phyloP scores from a whole-genome alignment of 2,797 vertebrate genomes.

The Brachymystax lenok region DNA sequence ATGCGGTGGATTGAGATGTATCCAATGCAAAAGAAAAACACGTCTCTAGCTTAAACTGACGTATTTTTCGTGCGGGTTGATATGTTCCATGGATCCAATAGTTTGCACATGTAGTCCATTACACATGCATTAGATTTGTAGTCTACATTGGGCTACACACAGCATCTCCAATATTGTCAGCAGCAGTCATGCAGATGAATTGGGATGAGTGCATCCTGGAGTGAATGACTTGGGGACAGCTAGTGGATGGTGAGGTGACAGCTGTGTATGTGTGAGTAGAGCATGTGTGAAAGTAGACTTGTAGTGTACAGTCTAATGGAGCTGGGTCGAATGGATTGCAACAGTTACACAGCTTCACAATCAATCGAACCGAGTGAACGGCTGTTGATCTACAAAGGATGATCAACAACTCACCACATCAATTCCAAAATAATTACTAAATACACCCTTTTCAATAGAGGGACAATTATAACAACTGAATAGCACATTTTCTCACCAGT shows the following conservation, averaged over 20 bases:
- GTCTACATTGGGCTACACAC: constrained; percentile 43
- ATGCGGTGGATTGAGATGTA: too few relatives aligned
- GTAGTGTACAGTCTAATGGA: constrained; percentile 8
- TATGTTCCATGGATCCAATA: constrained; percentile 9
- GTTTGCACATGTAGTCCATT: not conserved
- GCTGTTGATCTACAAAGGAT: constrained; percentile 17
- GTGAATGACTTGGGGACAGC: constrained; percentile 41
- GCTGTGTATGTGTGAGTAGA: not conserved
- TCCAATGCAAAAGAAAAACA: too few relatives aligned
- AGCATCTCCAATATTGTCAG: constrained; percentile 31
- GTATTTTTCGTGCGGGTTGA: not conserved
- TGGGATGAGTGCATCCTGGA: constrained; percentile 43
- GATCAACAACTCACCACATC: constrained; percentile 39
- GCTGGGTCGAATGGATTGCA: constrained; percentile 10
- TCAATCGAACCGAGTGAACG: constrained; percentile 33
- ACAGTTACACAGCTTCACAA: constrained; percentile 48
- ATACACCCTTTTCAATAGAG: constrained; percentile 14
- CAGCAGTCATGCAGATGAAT: constrained; percentile 53
- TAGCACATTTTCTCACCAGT: constrained; percentile 3
- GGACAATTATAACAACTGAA: constrained; percentile 6
- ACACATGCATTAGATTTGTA: constrained; percentile 12
- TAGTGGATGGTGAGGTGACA: constrained; percentile 36
- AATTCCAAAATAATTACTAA: constrained; percentile 17
- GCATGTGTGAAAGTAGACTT: constrained; percentile 32
- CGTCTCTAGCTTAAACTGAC: too few relatives aligned